A percentile compares a stretch with the other conserved stretches of the same genome.
Conservation (phyloP, 2,797 vertebrate species). For the Centroberyx gerrardi region DNA sequence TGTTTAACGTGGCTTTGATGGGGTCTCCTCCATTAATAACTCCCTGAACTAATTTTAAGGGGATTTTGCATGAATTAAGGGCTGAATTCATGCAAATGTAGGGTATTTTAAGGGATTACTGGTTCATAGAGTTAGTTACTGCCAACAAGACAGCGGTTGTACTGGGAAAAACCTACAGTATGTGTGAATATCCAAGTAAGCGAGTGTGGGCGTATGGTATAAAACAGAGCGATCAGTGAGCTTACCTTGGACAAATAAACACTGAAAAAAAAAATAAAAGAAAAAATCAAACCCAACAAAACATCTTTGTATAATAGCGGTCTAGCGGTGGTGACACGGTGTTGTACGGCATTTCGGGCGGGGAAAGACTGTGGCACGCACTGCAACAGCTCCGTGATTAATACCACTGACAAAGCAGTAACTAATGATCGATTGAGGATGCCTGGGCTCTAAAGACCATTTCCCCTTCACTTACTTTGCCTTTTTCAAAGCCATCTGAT, state of each 20-base stretch:
- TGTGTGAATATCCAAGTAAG: constrained; percentile 3
- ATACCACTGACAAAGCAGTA: constrained; percentile 86
- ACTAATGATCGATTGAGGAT: constrained; percentile 88
- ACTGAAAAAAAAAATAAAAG: constrained; percentile 6
- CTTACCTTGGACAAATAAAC: neutral
- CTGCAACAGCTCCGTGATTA: constrained; percentile 83
- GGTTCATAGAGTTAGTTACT: no score
- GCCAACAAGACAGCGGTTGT: neutral
- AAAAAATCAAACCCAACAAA: constrained; percentile 29
- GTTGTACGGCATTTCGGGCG: constrained; percentile 29
- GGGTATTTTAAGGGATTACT: no score
- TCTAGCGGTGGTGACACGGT: constrained; percentile 31
- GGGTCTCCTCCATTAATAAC: no score
- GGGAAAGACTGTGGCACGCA: constrained; percentile 49
- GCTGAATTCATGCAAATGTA: no score
- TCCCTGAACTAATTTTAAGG: no score
- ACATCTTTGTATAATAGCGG: constrained; percentile 11
- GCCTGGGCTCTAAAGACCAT: constrained; percentile 84
- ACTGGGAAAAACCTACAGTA: neutral
- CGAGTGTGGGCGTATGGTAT: neutral
- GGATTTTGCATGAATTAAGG: no score
- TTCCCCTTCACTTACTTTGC: constrained; percentile 87
- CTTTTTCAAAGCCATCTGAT: constrained; percentile 86
- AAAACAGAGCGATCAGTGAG: constrained; percentile 7
- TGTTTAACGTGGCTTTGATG: no score